These are phyloP conservation scores for Desoria tigrina DNA, from an alignment of 2,888 invertebrate genomes.

Conservation along the genomic window DNA sequence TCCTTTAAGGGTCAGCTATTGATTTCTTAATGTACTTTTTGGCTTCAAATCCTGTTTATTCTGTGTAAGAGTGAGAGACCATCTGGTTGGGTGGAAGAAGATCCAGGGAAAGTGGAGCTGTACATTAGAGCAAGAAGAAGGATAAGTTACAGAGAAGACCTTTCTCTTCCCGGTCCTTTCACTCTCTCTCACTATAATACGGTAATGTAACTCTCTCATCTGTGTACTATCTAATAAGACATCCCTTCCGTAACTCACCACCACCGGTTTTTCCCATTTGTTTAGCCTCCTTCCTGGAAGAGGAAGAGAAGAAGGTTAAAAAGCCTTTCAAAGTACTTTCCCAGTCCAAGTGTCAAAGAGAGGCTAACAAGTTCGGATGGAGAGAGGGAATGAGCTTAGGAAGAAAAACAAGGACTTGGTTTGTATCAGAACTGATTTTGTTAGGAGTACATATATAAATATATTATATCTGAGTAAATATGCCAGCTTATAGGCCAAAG, in stretches of 20 bases:
- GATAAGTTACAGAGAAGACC: neutral
- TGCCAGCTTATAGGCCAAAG: too few species aligned
- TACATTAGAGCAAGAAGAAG: neutral
- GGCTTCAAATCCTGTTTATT: constrained; percentile 17
- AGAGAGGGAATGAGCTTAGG: neutral
- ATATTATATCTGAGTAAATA: too few species aligned
- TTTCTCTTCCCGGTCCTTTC: neutral
- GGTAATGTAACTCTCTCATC: neutral
- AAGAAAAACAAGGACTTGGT: constrained; percentile 2
- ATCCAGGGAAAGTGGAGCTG: neutral
- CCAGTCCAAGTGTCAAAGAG: neutral
- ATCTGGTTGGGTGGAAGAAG: neutral
- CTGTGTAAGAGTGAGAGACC: too few species aligned
- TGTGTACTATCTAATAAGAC: constrained; percentile 3
- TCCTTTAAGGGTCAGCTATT: constrained; percentile 30
- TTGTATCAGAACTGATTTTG: too few species aligned
- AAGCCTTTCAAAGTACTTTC: constrained; percentile 4
- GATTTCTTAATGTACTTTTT: constrained; percentile 35
- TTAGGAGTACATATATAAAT: too few species aligned
- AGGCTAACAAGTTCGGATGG: neutral
- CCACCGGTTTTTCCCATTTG: too few species aligned
- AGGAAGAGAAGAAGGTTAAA: constrained; percentile 6
- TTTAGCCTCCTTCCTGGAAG: too few species aligned
- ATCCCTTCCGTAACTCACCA: too few species aligned
- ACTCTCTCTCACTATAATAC: neutral